A percentile compares a stretch with the other conserved stretches of the same genome.
phyloP scores from a whole-genome alignment of 2,888 invertebrate species.

The Cephus spinipes region DNA sequence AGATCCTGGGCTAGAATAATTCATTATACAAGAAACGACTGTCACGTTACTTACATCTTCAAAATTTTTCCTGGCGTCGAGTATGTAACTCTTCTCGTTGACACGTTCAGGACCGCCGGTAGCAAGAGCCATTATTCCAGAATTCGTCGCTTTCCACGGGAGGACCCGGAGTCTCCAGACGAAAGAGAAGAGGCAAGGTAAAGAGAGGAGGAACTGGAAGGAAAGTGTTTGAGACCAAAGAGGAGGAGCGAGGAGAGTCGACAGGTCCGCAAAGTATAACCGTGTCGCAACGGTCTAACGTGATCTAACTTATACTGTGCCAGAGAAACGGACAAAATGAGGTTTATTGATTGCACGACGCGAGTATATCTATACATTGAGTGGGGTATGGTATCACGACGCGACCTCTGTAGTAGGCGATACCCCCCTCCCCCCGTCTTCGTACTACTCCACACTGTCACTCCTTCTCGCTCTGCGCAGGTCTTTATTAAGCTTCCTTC shows the following conservation, averaged over 20 bases:
- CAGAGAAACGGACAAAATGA: background rate
- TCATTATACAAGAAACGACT: background rate
- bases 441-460: background rate
- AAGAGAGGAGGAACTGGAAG: background rate
- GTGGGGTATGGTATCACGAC: background rate
- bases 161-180: background rate
- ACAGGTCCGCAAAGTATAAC: background rate
- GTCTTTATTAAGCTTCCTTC: background rate
- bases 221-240: background rate
- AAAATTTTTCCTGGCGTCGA: constrained; percentile 57
- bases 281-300: background rate
- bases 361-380: background rate
- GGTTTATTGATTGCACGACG: background rate
- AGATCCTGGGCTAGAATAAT: background rate
- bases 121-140: background rate
- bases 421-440: background rate
- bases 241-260: background rate
- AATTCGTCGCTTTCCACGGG: background rate
- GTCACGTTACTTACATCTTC: constrained; percentile 54
- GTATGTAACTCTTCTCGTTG: constrained; percentile 62
- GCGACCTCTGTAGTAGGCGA: background rate
- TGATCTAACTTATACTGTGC: background rate
- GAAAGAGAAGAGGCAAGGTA: background rate
- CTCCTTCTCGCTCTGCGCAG: background rate
- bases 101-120: constrained; percentile 15